Base-by-base conservation (phyloP, 2,797 vertebrate genomes). In the Myripristis jacobus region DNA sequence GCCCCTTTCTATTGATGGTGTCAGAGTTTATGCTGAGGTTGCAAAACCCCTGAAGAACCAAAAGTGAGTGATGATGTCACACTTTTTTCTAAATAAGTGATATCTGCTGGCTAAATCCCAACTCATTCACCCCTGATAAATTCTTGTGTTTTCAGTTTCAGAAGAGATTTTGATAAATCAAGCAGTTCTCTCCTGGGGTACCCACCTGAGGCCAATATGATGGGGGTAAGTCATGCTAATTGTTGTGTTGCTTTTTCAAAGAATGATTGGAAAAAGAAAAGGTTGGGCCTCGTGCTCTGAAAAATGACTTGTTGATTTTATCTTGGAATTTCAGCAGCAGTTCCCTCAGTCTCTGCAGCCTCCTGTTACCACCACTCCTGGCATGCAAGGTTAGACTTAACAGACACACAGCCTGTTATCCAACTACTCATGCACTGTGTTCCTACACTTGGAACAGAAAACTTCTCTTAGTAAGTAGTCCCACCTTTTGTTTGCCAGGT, bases 11-110 rank as follows among this genome's bases (percentile, higher is more conserved):
- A 93, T 99, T 8, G 96, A 98, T 57, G 97, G 97, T 22, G 95
- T 96, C 77, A 88, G 95, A 6, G 91, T 99, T 84, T 96, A 96
- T 79, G 96, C 97, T 50, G 97, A 99, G 80, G 93, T 99, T n/a
- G 97, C 94, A 22, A 95, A 92, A 84, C 94, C 94, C 19, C 82
- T 95, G 13, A 95, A 94, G 81, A 95, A 95, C 82, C 94, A 93
- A 71, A 94, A 75, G 94, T 95, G 82, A 93, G 92, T 79, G 16
- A 9, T 3, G 6, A 0, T 38, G 21, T 61, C 43, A 5, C 1
- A 34, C 3, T 57, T 56, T 21, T 54, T 0, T 52, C 29, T 6
- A 24, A 36, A 24, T 58, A 2, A 2, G 5, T 29, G 0, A 1
- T 38, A 0, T 68, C 6, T 15, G 24, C 3, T 50, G 2, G 5